A percentile compares a stretch with the other conserved stretches of the same genome.
These are phyloP conservation scores for Thera britannica DNA, from an alignment of 2,888 invertebrate genomes.

Conservation along the genomic window DNA sequence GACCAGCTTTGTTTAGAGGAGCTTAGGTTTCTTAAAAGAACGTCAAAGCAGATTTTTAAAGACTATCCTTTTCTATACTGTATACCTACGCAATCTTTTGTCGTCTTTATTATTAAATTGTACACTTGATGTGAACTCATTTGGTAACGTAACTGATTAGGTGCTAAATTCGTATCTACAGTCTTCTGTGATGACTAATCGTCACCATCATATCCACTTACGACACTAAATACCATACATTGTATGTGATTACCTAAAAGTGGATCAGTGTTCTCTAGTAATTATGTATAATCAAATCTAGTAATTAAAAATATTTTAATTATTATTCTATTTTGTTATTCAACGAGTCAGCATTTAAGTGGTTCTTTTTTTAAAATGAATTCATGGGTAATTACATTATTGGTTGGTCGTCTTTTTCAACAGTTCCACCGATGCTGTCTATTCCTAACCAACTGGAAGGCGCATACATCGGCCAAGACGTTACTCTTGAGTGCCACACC, in stretches of 20 bases:
- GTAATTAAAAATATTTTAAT: too few species aligned
- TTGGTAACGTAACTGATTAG: too few species aligned
- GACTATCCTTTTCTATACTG: slow-evolving; percentile 13
- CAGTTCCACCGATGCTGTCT: slow-evolving; percentile 97
- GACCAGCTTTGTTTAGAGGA: slow-evolving; percentile 40
- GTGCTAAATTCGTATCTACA: too few species aligned
- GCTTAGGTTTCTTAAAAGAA: slow-evolving; percentile 36
- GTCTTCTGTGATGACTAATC: too few species aligned
- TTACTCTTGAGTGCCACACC: slow-evolving; percentile 94
- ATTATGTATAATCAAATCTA: too few species aligned
- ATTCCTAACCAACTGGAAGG: slow-evolving; percentile 97
- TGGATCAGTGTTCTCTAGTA: too few species aligned
- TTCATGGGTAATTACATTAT: neutral
- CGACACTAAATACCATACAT: too few species aligned
- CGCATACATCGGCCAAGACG: slow-evolving; percentile 95
- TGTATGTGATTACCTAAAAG: too few species aligned
- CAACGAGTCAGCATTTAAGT: neutral
- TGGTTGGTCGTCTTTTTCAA: slow-evolving; percentile 24
- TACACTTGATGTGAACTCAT: too few species aligned
- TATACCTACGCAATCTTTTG: neutral
- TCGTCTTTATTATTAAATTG: too few species aligned
- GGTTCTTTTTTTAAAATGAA: too few species aligned
- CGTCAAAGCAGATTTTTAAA: slow-evolving; percentile 29
- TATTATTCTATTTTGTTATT: neutral
- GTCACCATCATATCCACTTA: too few species aligned